These are phyloP conservation scores for Eupithecia dodoneata DNA, from an alignment of 2,888 invertebrate species.

Conservation along the genomic window DNA sequence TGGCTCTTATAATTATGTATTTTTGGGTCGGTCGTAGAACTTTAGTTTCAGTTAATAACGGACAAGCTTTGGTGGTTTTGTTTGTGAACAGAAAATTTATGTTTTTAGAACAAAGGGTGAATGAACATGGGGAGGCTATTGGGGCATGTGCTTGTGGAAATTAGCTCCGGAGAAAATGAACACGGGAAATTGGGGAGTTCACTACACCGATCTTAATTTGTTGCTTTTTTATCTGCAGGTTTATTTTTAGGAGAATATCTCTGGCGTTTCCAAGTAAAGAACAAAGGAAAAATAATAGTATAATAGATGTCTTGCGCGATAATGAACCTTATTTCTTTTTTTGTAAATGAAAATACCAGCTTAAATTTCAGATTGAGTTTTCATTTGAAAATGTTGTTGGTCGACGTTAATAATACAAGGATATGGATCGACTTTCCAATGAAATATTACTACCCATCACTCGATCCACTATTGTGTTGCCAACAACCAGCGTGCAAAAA, in stretches of 20 bases:
- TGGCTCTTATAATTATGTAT: neutral
- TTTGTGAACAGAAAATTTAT: slow-evolving; percentile 11
- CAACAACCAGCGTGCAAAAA: slow-evolving; percentile 24
- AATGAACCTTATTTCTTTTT: neutral
- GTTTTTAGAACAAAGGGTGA: slow-evolving; percentile 45
- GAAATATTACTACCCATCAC: slow-evolving; percentile 16
- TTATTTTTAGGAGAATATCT: neutral
- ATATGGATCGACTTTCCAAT: neutral
- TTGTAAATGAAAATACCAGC: neutral
- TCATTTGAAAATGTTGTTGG: neutral
- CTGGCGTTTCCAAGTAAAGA: neutral
- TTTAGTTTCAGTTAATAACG: neutral
- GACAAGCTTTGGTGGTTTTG: neutral
- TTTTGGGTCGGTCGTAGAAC: neutral
- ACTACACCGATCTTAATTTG: slow-evolving; percentile 36
- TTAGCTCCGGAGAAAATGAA: slow-evolving; percentile 54
- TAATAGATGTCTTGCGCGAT: neutral
- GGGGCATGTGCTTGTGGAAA: slow-evolving; percentile 53
- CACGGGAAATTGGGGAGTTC: slow-evolving; percentile 44
- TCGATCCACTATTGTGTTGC: slow-evolving; percentile 18
- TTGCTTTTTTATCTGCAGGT: neutral
- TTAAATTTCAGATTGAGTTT: neutral
- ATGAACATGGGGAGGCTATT: slow-evolving; percentile 46
- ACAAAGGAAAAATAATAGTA: neutral
- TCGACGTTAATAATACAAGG: neutral